These are phyloP conservation scores for Galbula dea DNA, from an alignment of 2,113 vertebrate species.

Conservation along the genomic window DNA sequence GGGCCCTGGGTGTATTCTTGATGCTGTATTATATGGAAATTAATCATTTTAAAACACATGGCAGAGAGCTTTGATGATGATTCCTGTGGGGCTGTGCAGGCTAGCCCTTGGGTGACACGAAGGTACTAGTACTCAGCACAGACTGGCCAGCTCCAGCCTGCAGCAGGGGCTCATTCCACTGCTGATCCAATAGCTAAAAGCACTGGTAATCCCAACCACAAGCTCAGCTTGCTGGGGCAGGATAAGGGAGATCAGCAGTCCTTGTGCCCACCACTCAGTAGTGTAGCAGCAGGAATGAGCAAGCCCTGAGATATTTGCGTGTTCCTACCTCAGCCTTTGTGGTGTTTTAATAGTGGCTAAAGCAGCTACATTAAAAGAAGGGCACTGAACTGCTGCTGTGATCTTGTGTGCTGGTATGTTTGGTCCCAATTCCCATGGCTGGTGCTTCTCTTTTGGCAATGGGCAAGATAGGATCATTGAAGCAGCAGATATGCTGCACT, in stretches of 20 bases:
- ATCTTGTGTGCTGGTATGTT: neutral
- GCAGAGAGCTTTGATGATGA: neutral
- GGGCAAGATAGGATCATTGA: neutral
- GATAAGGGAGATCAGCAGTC: neutral
- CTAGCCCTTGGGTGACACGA: neutral
- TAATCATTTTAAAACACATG: neutral
- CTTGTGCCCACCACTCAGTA: fast-evolving
- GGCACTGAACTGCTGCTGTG: neutral
- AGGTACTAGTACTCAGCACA: neutral
- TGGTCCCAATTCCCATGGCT: neutral
- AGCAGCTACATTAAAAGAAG: neutral
- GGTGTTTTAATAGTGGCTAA: neutral
- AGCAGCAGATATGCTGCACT: neutral
- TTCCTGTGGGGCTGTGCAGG: fast-evolving
- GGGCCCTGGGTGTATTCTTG: neutral
- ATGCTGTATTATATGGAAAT: neutral
- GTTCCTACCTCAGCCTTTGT: neutral
- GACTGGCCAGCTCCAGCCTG: neutral
- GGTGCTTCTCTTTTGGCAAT: neutral
- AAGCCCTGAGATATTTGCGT: neutral
- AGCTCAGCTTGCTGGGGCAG: neutral
- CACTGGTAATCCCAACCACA: neutral
- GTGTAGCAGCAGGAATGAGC: neutral
- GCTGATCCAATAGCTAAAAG: neutral
- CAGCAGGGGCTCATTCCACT: neutral